Conservation (phyloP, 92 coral and sea anemone genomes). For the Umimayanthus chanpuru region DNA sequence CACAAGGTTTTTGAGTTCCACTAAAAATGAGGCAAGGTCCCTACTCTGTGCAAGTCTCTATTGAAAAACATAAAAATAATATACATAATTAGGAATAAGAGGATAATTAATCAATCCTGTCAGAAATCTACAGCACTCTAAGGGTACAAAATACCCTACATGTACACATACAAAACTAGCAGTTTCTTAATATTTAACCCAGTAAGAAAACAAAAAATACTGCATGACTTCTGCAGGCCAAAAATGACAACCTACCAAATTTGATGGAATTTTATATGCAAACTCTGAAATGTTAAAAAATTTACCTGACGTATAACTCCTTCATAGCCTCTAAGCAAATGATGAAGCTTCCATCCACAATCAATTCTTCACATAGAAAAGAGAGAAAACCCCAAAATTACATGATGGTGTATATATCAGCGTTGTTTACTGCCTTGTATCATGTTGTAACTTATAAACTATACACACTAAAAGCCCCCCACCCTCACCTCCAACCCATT, state of each 20-base stretch:
- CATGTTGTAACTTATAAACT: no score
- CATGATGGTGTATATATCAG: neutral
- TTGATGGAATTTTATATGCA: neutral
- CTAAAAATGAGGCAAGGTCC: slow-evolving; percentile 78
- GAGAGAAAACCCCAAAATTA: neutral
- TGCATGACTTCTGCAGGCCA: no score
- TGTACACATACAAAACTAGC: no score
- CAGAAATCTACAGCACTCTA: no score
- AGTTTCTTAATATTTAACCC: no score
- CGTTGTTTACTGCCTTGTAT: no score
- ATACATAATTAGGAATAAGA: no score
- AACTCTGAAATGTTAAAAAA: neutral
- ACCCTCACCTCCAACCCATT: no score
- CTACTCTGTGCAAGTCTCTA: slow-evolving; percentile 85
- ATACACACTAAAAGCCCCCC: no score
- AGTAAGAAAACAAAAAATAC: neutral
- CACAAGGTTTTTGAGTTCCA: slow-evolving; percentile 88
- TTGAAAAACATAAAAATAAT: slow-evolving; percentile 2
- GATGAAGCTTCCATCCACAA: slow-evolving; percentile 91
- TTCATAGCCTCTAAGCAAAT: slow-evolving; percentile 80
- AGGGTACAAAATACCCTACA: no score
- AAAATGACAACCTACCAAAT: no score
- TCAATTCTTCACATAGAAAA: slow-evolving; percentile 66
- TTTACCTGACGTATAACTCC: slow-evolving; percentile 86
- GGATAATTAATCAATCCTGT: no score